Conservation (phyloP, 2,888 invertebrate genomes). For the Phania funesta region DNA sequence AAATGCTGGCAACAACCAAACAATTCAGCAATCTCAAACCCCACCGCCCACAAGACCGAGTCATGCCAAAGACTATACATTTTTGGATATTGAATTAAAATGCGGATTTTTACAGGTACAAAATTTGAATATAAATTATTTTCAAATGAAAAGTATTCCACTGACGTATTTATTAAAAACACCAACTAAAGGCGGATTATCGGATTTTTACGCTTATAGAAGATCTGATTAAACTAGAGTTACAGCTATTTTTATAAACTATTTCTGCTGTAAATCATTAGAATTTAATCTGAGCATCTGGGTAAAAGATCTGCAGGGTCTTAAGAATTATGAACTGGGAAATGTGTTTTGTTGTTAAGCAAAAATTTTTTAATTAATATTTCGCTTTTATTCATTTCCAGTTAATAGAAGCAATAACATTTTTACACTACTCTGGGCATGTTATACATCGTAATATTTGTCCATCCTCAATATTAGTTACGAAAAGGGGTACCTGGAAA, state of each 20-base stretch:
- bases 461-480: slow-evolving; percentile 94
- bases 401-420: slow-evolving; percentile 96
- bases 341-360: not conserved
- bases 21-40: slow-evolving; percentile 79
- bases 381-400: slow-evolving; percentile 78
- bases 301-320: too few relatives aligned
- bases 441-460: slow-evolving; percentile 97
- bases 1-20: slow-evolving; percentile 74
- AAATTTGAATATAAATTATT: not conserved
- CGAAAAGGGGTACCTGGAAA: slow-evolving; percentile 97
- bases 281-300: too few relatives aligned
- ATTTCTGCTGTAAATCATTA: too few relatives aligned
- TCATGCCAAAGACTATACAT: slow-evolving; percentile 89
- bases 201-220: too few relatives aligned
- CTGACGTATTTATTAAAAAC: not conserved
- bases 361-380: not conserved
- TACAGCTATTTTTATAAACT: too few relatives aligned
- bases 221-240: too few relatives aligned
- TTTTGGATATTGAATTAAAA: slow-evolving; percentile 95
- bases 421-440: slow-evolving; percentile 92
- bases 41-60: slow-evolving; percentile 82
- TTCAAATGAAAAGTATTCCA: not conserved
- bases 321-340: not conserved
- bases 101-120: slow-evolving; percentile 95
- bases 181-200: too few relatives aligned